Evolutionary conservation across 1,140 invertebrate genomes (phyloP).

Genomic region (Brachionus koreanus): DNA sequence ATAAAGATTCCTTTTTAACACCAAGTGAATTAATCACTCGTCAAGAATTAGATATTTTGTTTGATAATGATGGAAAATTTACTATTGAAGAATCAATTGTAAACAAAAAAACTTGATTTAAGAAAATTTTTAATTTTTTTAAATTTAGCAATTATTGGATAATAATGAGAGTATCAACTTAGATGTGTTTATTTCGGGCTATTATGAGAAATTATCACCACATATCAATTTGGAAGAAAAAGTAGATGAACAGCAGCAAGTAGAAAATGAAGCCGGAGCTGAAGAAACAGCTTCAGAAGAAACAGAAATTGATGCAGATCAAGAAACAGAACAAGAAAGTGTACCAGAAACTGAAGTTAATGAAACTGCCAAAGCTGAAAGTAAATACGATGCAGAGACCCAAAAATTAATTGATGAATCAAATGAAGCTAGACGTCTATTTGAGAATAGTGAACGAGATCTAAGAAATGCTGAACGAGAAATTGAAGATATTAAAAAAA

Average conservation of each 20-base stretch:
- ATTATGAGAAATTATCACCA: constrained; percentile 38
- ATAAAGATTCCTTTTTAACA: neutral
- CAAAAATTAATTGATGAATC: constrained; percentile 44
- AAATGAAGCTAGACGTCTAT: constrained; percentile 3
- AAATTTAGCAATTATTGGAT: constrained; percentile 28
- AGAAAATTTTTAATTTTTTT: constrained; percentile 6
- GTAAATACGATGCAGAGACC: constrained; percentile 26
- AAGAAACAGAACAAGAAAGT: constrained; percentile 52
- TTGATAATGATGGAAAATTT: constrained; percentile 40
- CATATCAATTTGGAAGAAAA: constrained; percentile 45
- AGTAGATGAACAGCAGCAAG: constrained; percentile 63
- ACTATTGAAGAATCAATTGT: constrained; percentile 34
- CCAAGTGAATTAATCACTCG: constrained; percentile 2
- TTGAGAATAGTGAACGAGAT: neutral
- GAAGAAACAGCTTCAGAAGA: constrained; percentile 55
- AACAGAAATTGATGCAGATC: constrained; percentile 46
- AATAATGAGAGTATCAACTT: neutral
- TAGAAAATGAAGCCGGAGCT: constrained; percentile 63
- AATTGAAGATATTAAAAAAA: constrained; percentile 49
- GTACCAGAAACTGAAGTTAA: constrained; percentile 59
- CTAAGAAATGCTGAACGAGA: constrained; percentile 22
- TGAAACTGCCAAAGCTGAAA: neutral
- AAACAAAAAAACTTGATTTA: neutral
- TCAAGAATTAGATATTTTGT: constrained; percentile 17
- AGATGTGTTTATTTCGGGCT: neutral